Evolutionary conservation across 92 coral and sea anemone genomes (phyloP).

Genomic region (Hydrozoanthus gracilis): DNA sequence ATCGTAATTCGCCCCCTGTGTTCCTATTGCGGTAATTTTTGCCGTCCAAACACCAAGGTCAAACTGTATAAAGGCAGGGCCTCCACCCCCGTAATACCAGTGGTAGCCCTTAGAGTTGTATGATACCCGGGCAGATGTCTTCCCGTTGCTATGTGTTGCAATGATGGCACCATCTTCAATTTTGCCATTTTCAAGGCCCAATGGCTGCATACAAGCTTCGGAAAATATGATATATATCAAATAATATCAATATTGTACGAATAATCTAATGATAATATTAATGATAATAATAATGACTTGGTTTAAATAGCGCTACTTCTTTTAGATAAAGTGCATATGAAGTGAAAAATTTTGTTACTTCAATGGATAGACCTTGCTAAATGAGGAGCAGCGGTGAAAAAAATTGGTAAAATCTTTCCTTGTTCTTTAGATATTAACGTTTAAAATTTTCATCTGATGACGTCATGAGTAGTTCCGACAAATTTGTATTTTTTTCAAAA

Average conservation of each 20-base stretch:
- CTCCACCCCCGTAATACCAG: neutral
- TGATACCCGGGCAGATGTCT: neutral
- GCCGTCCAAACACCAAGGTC: conserved; percentile 33
- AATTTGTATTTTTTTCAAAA: too few relatives aligned
- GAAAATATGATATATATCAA: neutral
- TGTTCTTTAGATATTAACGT: too few relatives aligned
- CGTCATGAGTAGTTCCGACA: too few relatives aligned
- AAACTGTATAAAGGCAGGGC: conserved; percentile 4
- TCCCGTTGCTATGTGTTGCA: neutral
- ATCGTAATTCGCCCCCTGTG: neutral
- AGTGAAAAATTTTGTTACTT: too few relatives aligned
- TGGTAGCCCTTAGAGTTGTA: neutral
- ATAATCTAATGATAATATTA: neutral
- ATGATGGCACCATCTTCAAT: conserved; percentile 2
- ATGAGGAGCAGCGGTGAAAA: too few relatives aligned
- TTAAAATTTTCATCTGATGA: too few relatives aligned
- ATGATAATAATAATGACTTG: too few relatives aligned
- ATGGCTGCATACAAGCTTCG: conserved; percentile 29
- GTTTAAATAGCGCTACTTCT: too few relatives aligned
- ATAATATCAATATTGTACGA: neutral
- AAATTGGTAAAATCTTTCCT: too few relatives aligned
- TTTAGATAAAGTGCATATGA: too few relatives aligned
- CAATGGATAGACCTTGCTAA: too few relatives aligned
- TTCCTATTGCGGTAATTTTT: conserved; percentile 25
- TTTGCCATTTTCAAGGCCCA: conserved; percentile 27